Conservation (phyloP, 2,797 vertebrate genomes). For the Acanthurus leucopareius region DNA sequence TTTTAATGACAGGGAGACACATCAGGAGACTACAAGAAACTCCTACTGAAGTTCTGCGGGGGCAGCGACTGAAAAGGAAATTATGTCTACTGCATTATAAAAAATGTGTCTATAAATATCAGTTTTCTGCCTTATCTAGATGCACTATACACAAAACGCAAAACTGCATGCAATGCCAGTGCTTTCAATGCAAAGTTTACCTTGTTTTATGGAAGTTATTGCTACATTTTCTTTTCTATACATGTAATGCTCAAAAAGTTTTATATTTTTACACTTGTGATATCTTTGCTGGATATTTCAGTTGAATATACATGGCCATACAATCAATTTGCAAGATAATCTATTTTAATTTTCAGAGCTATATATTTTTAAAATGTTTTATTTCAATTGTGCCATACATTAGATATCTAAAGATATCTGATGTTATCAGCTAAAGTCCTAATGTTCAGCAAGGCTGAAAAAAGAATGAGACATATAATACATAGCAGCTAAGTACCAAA, state of each 20-base stretch:
- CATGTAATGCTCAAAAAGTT: conserved; percentile 39
- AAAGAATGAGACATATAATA: conserved; percentile 14
- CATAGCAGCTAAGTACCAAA: conserved; percentile 65
- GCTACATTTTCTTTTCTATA: conserved; percentile 45
- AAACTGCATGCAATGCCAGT: conserved; percentile 71
- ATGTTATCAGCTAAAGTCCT: conserved; percentile 13
- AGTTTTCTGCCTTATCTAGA: conserved; percentile 40
- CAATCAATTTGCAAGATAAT: conserved; percentile 31
- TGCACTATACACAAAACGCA: conserved; percentile 45
- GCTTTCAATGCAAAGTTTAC: conserved; percentile 61
- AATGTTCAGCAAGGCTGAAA: conserved; percentile 44
- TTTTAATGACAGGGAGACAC: conserved; percentile 91
- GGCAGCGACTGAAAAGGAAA: conserved; percentile 91
- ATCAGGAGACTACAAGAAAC: conserved; percentile 98
- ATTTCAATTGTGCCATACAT: conserved; percentile 49
- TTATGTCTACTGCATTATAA: neutral
- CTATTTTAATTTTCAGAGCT: conserved; percentile 38
- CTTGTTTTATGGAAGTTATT: conserved; percentile 18
- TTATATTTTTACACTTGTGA: conserved; percentile 53
- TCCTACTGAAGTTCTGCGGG: conserved; percentile 95
- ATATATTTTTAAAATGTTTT: conserved; percentile 67
- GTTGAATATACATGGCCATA: conserved; percentile 32
- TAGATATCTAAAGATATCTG: conserved; percentile 41
- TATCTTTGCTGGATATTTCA: conserved; percentile 41
- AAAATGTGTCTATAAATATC: conserved; percentile 30